These are phyloP conservation scores for Tamandua tetradactyla DNA, from an alignment of 2,797 vertebrate genomes.

Conservation along the genomic window DNA sequence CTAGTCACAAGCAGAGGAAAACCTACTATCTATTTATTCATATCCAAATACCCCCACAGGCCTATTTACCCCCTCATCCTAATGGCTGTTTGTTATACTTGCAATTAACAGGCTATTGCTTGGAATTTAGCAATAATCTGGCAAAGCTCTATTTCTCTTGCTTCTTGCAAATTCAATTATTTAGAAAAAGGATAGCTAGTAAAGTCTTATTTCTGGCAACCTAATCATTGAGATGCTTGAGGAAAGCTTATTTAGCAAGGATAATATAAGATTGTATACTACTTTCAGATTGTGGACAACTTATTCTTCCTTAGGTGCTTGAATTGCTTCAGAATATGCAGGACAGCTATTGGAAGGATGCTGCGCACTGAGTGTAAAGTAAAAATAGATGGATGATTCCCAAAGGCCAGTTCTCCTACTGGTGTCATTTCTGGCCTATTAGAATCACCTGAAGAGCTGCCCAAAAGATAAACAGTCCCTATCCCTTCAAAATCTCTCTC, in stretches of 20 bases:
- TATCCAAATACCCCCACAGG: neutral
- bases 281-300: neutral
- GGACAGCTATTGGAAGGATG: neutral
- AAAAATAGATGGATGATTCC: neutral
- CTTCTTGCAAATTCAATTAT: neutral
- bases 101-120: neutral
- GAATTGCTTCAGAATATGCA: neutral
- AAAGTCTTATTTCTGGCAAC: neutral
- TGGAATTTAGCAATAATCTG: neutral
- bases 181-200: neutral
- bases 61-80: neutral
- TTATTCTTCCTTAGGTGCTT: neutral
- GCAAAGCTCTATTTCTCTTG: neutral
- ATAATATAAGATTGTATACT: neutral
- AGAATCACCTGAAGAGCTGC: neutral
- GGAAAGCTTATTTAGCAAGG: neutral
- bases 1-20: conserved; percentile 12
- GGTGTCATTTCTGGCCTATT: neutral
- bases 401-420: neutral
- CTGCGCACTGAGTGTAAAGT: neutral
- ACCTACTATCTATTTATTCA: conserved; percentile 26
- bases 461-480: neutral
- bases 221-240: neutral
- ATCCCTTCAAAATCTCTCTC: neutral
- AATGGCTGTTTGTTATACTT: conserved; percentile 12